A percentile compares a stretch with the other conserved stretches of the same genome.
These are phyloP conservation scores for Pandion haliaetus DNA, from an alignment of 2,113 vertebrate species.

Conservation along the genomic window DNA sequence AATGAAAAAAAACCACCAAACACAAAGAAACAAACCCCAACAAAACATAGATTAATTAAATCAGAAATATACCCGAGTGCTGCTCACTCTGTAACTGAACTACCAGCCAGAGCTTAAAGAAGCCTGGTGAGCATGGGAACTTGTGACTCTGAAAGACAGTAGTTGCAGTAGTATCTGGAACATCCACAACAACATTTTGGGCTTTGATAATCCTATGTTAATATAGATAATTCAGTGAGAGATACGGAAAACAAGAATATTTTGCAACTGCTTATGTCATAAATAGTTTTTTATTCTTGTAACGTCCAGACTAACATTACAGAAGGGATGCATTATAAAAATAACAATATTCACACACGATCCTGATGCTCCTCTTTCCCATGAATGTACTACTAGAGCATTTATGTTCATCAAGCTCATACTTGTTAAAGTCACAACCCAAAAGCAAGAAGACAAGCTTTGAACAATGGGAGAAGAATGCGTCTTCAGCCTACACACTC, in stretches of 20 bases:
- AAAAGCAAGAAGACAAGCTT: constrained; percentile 37
- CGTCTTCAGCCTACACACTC: constrained; percentile 47
- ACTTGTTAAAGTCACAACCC: constrained; percentile 54
- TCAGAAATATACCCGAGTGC: background rate
- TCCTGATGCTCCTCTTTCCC: constrained; percentile 36
- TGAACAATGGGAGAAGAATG: constrained; percentile 52
- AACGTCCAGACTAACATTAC: background rate
- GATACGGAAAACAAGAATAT: background rate
- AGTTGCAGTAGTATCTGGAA: background rate
- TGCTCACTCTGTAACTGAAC: background rate
- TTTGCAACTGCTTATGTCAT: background rate
- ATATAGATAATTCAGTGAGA: background rate
- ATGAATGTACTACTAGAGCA: background rate
- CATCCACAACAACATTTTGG: background rate
- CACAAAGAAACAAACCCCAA: background rate
- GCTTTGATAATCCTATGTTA: background rate
- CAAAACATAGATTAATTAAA: background rate
- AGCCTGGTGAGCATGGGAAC: background rate
- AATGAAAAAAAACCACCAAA: background rate
- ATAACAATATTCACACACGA: background rate
- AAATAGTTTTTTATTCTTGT: background rate
- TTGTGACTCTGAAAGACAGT: background rate
- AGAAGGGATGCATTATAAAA: background rate
- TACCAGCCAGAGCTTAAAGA: background rate
- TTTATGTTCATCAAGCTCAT: constrained; percentile 52